These are phyloP conservation scores for Equus przewalskii DNA, from an alignment of 2,113 vertebrate species.

Conservation along the genomic window DNA sequence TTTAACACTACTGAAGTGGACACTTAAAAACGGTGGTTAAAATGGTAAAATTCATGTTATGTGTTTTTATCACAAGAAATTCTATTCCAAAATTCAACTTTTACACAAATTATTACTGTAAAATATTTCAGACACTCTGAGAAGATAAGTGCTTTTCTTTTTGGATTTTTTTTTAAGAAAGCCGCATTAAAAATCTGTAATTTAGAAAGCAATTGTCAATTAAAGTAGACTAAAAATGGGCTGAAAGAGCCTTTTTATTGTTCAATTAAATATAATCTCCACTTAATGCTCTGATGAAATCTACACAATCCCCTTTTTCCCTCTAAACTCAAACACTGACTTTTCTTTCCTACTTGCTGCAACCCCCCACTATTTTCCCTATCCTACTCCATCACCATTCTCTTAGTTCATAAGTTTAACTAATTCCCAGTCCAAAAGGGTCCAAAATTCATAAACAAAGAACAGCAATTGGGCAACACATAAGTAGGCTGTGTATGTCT, in stretches of 20 bases:
- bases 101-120: slow-evolving; percentile 70
- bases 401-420: slow-evolving; percentile 42
- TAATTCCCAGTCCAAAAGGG: slow-evolving; percentile 24
- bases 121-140: slow-evolving; percentile 57
- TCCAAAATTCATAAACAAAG: slow-evolving; percentile 48
- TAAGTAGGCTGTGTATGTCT: not conserved
- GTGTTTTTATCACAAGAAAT: slow-evolving; percentile 17
- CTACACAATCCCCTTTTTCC: not conserved
- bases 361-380: not conserved
- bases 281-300: not conserved
- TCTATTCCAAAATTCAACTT: slow-evolving; percentile 41
- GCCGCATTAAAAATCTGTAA: slow-evolving; percentile 53
- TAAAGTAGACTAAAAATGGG: slow-evolving; percentile 11
- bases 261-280: not conserved
- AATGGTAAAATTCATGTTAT: slow-evolving; percentile 9
- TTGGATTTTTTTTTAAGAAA: slow-evolving; percentile 11
- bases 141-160: slow-evolving; percentile 67
- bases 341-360: not conserved
- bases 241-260: not conserved
- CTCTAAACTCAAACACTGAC: not conserved
- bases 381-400: not conserved
- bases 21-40: not conserved
- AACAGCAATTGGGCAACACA: not conserved
- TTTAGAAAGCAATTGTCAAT: slow-evolving; percentile 28
- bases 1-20: slow-evolving; percentile 7